Percentiles rank a stretch among this genome's conserved stretches.
These are phyloP conservation scores for Hylaeus anthracinus DNA, from an alignment of 1,140 invertebrate species.

Conservation along the genomic window DNA sequence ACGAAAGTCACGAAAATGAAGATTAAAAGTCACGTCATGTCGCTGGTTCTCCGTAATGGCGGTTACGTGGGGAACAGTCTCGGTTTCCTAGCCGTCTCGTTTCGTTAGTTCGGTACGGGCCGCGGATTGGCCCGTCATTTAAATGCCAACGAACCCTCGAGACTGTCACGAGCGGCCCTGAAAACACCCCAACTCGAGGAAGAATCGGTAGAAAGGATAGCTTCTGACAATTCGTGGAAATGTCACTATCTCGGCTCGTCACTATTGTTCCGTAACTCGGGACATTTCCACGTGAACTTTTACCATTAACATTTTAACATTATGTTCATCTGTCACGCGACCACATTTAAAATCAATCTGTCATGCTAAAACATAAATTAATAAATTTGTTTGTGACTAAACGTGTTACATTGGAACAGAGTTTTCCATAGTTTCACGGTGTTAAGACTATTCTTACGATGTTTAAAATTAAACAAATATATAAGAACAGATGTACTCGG, in stretches of 20 bases:
- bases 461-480: no score
- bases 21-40: slow-evolving; percentile 58
- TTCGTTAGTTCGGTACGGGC: slow-evolving; percentile 66
- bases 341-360: no score
- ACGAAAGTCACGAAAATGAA: slow-evolving; percentile 46
- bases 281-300: not conserved
- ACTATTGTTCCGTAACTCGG: not conserved
- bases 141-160: slow-evolving; percentile 69
- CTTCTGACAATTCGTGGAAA: slow-evolving; percentile 52
- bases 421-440: not conserved
- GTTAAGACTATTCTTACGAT: not conserved
- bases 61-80: slow-evolving; percentile 46
- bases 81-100: slow-evolving; percentile 60
- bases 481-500: no score
- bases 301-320: not conserved
- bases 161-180: slow-evolving; percentile 17
- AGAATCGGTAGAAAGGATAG: slow-evolving; percentile 52
- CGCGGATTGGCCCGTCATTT: slow-evolving; percentile 70
- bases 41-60: slow-evolving; percentile 59
- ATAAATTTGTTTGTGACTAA: no score
- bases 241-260: slow-evolving; percentile 37
- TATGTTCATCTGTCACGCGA: not conserved
- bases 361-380: no score
- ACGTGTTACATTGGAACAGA: no score
- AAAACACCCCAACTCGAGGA: slow-evolving; percentile 17